Conservation (phyloP, 2,888 invertebrate species). For the Caradrina clavipalpis region DNA sequence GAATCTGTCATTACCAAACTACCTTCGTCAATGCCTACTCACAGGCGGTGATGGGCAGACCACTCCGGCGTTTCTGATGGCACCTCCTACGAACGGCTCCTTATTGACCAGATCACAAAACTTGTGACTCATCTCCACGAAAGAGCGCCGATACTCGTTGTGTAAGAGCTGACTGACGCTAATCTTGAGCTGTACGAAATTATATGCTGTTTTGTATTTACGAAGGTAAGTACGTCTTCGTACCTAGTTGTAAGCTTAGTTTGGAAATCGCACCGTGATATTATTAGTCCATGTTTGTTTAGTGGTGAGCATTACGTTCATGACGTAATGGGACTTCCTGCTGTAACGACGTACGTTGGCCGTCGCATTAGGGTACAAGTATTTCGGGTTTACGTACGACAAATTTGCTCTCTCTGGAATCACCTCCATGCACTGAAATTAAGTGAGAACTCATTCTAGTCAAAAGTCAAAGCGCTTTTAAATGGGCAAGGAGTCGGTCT, state of each 20-base stretch:
- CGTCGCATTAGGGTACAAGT: constrained; percentile 4
- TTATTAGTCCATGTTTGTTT: constrained; percentile 27
- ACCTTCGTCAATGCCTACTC: constrained; percentile 9
- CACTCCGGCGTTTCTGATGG: constrained; percentile 28
- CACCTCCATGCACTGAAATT: constrained; percentile 34
- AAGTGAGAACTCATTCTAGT: too few species aligned
- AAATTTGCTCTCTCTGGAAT: constrained; percentile 26
- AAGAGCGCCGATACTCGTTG: constrained; percentile 47
- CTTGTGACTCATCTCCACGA: neutral
- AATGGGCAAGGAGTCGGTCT: too few species aligned
- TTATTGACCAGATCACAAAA: constrained; percentile 34
- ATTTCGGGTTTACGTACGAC: constrained; percentile 25
- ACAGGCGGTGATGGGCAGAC: constrained; percentile 32
- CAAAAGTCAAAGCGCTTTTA: too few species aligned
- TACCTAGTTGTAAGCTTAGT: too few species aligned
- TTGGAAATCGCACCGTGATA: constrained; percentile 27
- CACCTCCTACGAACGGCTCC: constrained; percentile 40
- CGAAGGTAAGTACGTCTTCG: too few species aligned
- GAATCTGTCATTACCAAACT: too few species aligned
- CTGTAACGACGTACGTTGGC: constrained; percentile 45
- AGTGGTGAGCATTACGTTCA: constrained; percentile 5
- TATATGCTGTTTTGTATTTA: too few species aligned
- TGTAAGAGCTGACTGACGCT: constrained; percentile 32
- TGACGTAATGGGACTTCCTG: constrained; percentile 34
- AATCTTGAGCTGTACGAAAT: constrained; percentile 13